Conservation (phyloP, 2,797 vertebrate species). For the Agapornis canus region DNA sequence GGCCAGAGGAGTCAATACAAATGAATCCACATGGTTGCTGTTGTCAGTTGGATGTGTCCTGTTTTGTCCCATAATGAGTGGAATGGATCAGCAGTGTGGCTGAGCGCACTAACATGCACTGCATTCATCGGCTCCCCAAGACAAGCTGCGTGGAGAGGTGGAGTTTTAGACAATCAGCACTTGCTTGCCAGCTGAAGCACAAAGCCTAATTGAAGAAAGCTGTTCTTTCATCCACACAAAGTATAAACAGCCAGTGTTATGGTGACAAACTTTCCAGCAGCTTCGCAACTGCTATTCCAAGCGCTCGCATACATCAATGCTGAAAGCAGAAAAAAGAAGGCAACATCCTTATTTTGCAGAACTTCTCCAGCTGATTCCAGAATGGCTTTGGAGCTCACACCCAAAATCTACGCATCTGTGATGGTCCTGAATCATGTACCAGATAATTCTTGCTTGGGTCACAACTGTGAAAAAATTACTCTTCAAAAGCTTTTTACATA, state of each 20-base stretch:
- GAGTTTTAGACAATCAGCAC: conserved; percentile 24
- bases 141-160: neutral
- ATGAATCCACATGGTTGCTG: neutral
- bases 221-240: conserved; percentile 63
- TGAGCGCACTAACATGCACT: accelerated
- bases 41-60: neutral
- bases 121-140: neutral
- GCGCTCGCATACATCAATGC: neutral
- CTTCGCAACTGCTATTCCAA: conserved; percentile 48
- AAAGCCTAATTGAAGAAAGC: conserved; percentile 68
- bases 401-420: neutral
- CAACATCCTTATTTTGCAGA: neutral
- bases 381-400: neutral
- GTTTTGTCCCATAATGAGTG: accelerated
- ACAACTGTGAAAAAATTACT: neutral
- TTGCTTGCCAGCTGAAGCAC: conserved; percentile 49
- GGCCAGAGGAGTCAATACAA: too few relatives aligned
- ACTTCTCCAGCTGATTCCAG: neutral
- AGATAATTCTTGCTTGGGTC: neutral
- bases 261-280: conserved; percentile 70
- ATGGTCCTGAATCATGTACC: neutral
- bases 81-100: neutral
- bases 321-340: conserved; percentile 1
- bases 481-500: neutral
- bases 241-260: conserved; percentile 60